phyloP scores from a whole-genome alignment of 2,113 vertebrate genomes.

The Cariama cristata region DNA sequence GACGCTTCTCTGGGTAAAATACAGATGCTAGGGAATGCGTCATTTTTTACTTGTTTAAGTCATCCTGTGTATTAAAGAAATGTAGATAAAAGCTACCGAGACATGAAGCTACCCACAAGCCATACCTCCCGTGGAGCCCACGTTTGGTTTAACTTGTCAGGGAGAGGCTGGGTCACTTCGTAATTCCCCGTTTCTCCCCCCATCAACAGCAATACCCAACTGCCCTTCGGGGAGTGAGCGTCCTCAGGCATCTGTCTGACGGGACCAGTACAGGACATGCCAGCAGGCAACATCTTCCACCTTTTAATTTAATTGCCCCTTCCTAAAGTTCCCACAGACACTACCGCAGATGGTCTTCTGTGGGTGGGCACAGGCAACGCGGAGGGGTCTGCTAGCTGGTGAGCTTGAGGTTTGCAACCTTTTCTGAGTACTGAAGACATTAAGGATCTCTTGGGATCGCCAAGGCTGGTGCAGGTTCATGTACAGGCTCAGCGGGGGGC shows the following conservation, averaged over 20 bases:
- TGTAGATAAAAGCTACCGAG: not conserved
- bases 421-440: not conserved
- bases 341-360: accelerated
- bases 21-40: not conserved
- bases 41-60: not conserved
- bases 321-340: not conserved
- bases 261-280: accelerated
- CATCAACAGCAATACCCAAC: not conserved
- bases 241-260: accelerated
- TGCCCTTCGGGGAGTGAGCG: accelerated
- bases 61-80: not conserved
- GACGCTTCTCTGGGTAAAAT: not conserved
- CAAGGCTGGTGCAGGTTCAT: not conserved
- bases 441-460: not conserved
- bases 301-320: not conserved
- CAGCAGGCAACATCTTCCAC: not conserved
- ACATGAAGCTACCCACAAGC: not conserved
- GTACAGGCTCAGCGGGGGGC: not conserved
- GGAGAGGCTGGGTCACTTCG: not conserved
- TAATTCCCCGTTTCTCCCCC: not conserved
- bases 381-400: not conserved
- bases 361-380: not conserved
- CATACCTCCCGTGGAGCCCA: not conserved
- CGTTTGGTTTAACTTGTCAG: not conserved
- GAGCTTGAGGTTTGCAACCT: not conserved